Evolutionary conservation across 1,140 invertebrate species (phyloP), one percentile per base, ranked within the genome.

Genomic region (Drosophila azteca): DNA sequence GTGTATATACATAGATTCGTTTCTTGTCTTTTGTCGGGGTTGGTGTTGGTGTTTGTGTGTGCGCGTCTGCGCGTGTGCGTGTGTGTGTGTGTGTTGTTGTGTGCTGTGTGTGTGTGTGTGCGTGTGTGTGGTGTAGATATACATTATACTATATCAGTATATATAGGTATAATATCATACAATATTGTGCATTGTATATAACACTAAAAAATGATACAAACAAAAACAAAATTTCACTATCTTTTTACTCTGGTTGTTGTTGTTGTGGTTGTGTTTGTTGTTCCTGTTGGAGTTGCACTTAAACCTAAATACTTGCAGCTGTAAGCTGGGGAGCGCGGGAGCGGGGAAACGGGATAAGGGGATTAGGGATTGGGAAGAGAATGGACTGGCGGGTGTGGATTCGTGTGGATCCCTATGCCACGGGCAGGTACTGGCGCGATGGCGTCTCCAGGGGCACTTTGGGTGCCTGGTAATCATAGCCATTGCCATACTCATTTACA

Each of bases 1-100:
- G 83, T 87, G 83, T 87, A 88, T 87, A 88, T 88, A 89, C 84
- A 85, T 87, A 87, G 81, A 87, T 87, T 85, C 78, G 85, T 82
- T 65, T 76, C 71, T 65, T 64, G 62, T 74, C 48, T 66, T 64
- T 78, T 83, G 60, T 64, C 79, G 65, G 79, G 58, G 49, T 66
- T 64, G 73, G 59, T 83, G 60, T 64, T 75, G 65, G 79, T 54
- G 49, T 66, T 64, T 68, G 59, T 66, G 61, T 73, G 53, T 58
- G 46, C 51, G 29, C 55, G 15, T 59, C 24, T 52, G 29, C 71
- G 17, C 9, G 54, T 53, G 31, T 72, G n/a, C 24, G 3, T 48
- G 24, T 69, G 45, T 43, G 49, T 52, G 41, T 52, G 20, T 49
- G 45, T 57, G 57, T 26, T 26, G 24, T 26, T 41, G 29, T 44